phyloP scores from a whole-genome alignment of 2,113 vertebrate genomes.

The Archilochus colubris region DNA sequence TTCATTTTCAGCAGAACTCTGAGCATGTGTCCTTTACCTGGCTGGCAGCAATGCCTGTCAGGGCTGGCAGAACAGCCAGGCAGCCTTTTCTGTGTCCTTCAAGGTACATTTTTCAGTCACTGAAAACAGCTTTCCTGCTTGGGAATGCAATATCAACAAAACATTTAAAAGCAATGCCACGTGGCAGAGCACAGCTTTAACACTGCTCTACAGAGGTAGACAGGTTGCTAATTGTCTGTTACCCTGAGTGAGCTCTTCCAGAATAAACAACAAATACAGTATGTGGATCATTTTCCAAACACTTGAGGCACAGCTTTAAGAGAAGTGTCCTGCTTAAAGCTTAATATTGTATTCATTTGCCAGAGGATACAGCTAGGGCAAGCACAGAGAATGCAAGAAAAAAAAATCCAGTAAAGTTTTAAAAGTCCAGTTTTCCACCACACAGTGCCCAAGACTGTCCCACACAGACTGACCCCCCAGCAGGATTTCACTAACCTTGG shows the following conservation, averaged over 20 bases:
- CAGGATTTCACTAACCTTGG: not conserved
- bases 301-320: not conserved
- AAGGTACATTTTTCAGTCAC: accelerated
- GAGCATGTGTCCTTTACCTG: not conserved
- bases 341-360: not conserved
- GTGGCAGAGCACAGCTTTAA: not conserved
- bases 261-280: slow-evolving; percentile 7
- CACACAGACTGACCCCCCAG: not conserved
- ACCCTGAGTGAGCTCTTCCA: not conserved
- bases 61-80: not conserved
- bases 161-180: not conserved
- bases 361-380: accelerated
- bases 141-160: not conserved
- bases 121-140: not conserved
- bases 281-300: not conserved
- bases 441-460: not conserved
- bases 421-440: not conserved
- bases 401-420: not conserved
- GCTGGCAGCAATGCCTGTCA: not conserved
- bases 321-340: not conserved
- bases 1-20: not conserved
- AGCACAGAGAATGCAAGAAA: not conserved
- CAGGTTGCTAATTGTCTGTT: accelerated
- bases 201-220: not conserved
- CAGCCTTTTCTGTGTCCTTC: not conserved